Evolutionary conservation across 2,888 invertebrate genomes (phyloP).

Genomic region (Pachymerium ferrugineum): DNA sequence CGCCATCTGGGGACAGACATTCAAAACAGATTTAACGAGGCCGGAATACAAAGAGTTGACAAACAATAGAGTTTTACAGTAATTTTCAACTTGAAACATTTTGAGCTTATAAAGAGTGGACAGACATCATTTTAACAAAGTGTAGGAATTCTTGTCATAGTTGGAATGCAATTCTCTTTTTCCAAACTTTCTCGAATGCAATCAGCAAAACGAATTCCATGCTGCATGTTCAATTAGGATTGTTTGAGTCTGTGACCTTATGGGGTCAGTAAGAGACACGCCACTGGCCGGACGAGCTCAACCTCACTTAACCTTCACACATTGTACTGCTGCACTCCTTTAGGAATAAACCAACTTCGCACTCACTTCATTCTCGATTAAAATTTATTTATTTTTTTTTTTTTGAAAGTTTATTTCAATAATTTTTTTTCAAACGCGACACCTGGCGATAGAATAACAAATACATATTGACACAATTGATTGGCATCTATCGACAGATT

Average conservation of each 20-base stretch:
- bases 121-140: not conserved
- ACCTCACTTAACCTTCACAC: slow-evolving; percentile 9
- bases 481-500: not conserved
- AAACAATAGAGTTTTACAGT: not conserved
- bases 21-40: not conserved
- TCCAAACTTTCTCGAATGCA: not conserved
- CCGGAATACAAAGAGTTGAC: not conserved
- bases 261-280: not conserved
- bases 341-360: not conserved
- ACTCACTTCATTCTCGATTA: not conserved
- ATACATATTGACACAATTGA: not conserved
- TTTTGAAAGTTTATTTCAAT: no score
- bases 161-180: not conserved
- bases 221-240: slow-evolving; percentile 8
- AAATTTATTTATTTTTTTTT: not conserved
- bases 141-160: not conserved
- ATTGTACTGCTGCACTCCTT: not conserved
- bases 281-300: not conserved
- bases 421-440: no score
- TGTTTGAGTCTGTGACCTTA: not conserved
- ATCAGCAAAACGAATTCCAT: not conserved
- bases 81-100: not conserved
- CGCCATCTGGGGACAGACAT: not conserved
- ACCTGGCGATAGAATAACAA: not conserved
- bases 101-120: not conserved